A percentile compares a stretch with the other conserved stretches of the same genome.
phyloP scores from a whole-genome alignment of 2,797 vertebrate genomes.

The Sebastes glaucus region DNA sequence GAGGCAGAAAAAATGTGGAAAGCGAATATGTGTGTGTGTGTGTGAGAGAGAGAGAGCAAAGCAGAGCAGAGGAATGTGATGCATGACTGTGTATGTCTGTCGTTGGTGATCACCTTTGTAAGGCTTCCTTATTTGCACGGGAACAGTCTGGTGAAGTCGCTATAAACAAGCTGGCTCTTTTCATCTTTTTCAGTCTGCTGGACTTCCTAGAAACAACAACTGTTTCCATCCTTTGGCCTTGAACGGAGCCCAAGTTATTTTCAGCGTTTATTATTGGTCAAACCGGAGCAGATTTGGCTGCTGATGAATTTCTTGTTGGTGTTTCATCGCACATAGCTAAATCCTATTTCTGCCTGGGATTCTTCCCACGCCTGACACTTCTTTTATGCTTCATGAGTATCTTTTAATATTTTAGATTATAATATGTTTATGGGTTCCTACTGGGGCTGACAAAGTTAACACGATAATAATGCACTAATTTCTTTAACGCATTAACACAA shows the following conservation, averaged over 20 bases:
- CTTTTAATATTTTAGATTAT: neutral
- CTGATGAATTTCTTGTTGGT: neutral
- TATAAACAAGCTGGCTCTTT: slow-evolving; percentile 29
- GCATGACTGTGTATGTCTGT: slow-evolving; percentile 4
- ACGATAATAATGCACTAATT: too few relatives aligned
- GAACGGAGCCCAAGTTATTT: slow-evolving; percentile 8
- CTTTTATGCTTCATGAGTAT: neutral
- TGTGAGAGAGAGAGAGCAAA: neutral
- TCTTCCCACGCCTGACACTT: neutral
- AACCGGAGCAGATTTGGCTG: slow-evolving; percentile 3
- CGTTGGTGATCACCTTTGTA: neutral
- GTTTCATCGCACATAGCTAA: neutral
- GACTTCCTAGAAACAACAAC: slow-evolving; percentile 23
- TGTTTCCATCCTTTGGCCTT: neutral
- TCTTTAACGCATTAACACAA: fast-evolving
- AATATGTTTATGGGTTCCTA: neutral
- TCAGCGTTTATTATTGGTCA: slow-evolving; percentile 1
- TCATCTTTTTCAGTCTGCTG: slow-evolving; percentile 13
- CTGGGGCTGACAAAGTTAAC: too few relatives aligned
- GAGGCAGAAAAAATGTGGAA: slow-evolving; percentile 28
- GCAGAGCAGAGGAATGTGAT: slow-evolving; percentile 30
- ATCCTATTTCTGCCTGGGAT: neutral
- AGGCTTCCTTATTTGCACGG: neutral
- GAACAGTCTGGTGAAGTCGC: slow-evolving; percentile 11
- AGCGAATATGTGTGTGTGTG: neutral